Evolutionary conservation across 2,113 vertebrate genomes (phyloP).

Genomic region (Elanus axillaris): DNA sequence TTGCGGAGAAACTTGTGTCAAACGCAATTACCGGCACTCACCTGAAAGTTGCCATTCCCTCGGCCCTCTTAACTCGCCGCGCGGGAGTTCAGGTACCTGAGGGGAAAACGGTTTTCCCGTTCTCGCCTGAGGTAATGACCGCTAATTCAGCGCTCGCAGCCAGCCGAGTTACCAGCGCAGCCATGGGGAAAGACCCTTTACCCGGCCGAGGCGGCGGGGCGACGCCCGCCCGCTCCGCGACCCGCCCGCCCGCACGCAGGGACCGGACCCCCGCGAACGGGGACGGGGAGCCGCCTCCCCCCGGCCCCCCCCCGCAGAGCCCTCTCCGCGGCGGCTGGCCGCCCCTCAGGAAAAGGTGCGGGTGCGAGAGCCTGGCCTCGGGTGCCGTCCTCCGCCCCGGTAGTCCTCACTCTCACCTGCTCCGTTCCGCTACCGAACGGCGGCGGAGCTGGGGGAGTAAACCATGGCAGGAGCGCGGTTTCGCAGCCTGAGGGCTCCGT

Average conservation of each 20-base stretch:
- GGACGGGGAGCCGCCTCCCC: too few relatives aligned
- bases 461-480: not conserved
- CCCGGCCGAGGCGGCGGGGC: not conserved
- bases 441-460: not conserved
- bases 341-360: not conserved
- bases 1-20: not conserved
- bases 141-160: not conserved
- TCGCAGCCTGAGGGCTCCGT: not conserved
- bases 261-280: not conserved
- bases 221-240: too few relatives aligned
- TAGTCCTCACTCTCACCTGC: not conserved
- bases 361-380: not conserved
- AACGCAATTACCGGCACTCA: not conserved
- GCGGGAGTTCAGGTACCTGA: not conserved
- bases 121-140: not conserved
- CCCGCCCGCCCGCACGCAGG: too few relatives aligned
- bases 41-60: not conserved
- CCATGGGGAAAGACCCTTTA: fast-evolving
- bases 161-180: not conserved
- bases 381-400: not conserved
- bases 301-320: too few relatives aligned
- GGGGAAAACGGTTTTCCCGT: not conserved
- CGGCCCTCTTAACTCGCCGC: not conserved
- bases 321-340: too few relatives aligned
- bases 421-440: not conserved